Percentiles rank a stretch among this genome's conserved stretches.
Conservation (phyloP, 2,888 invertebrate genomes). For the Erebia epiphron region DNA sequence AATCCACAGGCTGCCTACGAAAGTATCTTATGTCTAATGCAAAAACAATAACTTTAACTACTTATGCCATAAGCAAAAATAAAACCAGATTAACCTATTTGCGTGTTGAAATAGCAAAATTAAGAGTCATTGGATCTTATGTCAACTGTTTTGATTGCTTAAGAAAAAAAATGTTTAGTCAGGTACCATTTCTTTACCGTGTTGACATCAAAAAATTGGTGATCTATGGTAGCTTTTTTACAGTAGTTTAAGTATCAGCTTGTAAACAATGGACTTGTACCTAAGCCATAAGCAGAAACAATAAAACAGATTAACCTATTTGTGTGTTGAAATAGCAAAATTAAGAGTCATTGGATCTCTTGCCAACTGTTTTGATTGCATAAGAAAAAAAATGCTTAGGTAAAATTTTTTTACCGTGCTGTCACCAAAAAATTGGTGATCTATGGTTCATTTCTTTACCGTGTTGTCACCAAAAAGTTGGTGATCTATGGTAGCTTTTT, state of each 20-base stretch:
- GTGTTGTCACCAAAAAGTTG: neutral
- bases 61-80: neutral
- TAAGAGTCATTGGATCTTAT: neutral
- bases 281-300: neutral
- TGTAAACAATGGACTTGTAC: slow-evolving; percentile 17
- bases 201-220: neutral
- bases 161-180: neutral
- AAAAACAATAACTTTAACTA: neutral
- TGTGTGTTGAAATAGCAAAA: neutral
- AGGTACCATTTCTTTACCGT: neutral
- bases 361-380: neutral
- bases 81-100: neutral
- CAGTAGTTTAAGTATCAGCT: slow-evolving; percentile 17
- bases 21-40: neutral
- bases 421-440: neutral
- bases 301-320: neutral
- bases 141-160: neutral
- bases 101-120: neutral
- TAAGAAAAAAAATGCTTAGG: neutral
- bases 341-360: neutral
- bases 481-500: slow-evolving; percentile 11
- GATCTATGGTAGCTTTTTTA: slow-evolving; percentile 13
- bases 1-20: neutral
- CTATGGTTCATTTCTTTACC: neutral
- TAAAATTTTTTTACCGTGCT: neutral